Percentiles rank a stretch among this genome's conserved stretches.
Evolutionary conservation across 2,113 vertebrate genomes (phyloP).

Genomic region (Emydura subglobosa): DNA sequence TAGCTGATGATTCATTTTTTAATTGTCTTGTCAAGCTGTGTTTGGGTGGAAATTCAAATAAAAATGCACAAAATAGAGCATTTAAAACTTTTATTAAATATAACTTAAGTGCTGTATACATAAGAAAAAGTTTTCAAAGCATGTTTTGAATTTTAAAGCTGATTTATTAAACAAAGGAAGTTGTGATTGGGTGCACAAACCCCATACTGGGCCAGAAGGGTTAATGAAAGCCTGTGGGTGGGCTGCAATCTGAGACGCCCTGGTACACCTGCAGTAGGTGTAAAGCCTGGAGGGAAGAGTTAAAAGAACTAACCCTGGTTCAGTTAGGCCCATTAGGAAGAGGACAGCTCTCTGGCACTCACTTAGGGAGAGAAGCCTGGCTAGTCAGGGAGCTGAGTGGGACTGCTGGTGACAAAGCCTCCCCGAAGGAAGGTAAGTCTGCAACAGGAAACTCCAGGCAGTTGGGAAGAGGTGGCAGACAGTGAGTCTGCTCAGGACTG

Average conservation of each 20-base stretch:
- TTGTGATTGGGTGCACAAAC: background rate
- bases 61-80: background rate
- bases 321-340: background rate
- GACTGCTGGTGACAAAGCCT: background rate
- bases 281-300: background rate
- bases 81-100: background rate
- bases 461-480: background rate
- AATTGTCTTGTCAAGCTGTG: background rate
- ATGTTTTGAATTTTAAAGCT: background rate
- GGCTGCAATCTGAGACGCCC: background rate
- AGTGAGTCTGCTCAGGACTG: background rate
- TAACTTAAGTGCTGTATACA: background rate
- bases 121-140: background rate
- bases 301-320: background rate
- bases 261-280: background rate
- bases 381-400: background rate
- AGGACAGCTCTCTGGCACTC: background rate
- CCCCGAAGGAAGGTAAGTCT: background rate
- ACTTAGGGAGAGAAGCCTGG: background rate
- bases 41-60: background rate
- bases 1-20: background rate
- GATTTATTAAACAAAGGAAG: background rate
- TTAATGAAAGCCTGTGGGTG: background rate
- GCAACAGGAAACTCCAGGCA: background rate
- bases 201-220: background rate